phyloP scores from a whole-genome alignment of 2,888 invertebrate genomes.

The Cistogaster globosa region DNA sequence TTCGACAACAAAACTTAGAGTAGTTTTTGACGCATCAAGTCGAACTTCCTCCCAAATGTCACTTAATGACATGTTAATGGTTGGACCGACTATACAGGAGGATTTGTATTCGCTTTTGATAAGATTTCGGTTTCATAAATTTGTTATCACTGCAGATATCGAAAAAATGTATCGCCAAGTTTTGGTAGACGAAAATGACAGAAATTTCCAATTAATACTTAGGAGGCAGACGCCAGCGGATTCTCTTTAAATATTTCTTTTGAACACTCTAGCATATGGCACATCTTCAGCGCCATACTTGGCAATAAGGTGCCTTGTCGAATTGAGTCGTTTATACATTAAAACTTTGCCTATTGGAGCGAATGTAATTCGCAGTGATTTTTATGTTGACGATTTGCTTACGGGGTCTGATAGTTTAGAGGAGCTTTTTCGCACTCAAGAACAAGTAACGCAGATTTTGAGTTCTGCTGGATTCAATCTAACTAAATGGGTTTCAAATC shows the following conservation, averaged over 20 bases:
- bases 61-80: too few species aligned
- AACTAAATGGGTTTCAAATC: background rate
- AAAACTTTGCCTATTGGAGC: background rate
- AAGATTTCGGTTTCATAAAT: background rate
- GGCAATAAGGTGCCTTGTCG: too few species aligned
- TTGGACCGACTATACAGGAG: too few species aligned
- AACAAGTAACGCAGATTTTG: constrained; percentile 6
- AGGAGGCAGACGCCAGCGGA: constrained; percentile 9
- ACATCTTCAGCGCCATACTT: too few species aligned
- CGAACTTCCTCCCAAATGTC: too few species aligned
- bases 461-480: constrained; percentile 26
- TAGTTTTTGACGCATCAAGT: too few species aligned
- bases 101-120: background rate
- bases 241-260: too few species aligned
- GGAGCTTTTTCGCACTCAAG: background rate
- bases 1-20: too few species aligned
- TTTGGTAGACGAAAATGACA: background rate
- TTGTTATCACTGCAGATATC: constrained; percentile 11
- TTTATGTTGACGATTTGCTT: constrained; percentile 33
- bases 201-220: constrained; percentile 16
- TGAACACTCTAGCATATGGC: too few species aligned
- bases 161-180: constrained; percentile 15
- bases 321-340: too few species aligned
- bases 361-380: constrained; percentile 23
- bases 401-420: constrained; percentile 19